A percentile compares a stretch with the other conserved stretches of the same genome.
These are phyloP conservation scores for Tribolium castaneum DNA, from an alignment of 1,140 invertebrate species.

Conservation along the genomic window DNA sequence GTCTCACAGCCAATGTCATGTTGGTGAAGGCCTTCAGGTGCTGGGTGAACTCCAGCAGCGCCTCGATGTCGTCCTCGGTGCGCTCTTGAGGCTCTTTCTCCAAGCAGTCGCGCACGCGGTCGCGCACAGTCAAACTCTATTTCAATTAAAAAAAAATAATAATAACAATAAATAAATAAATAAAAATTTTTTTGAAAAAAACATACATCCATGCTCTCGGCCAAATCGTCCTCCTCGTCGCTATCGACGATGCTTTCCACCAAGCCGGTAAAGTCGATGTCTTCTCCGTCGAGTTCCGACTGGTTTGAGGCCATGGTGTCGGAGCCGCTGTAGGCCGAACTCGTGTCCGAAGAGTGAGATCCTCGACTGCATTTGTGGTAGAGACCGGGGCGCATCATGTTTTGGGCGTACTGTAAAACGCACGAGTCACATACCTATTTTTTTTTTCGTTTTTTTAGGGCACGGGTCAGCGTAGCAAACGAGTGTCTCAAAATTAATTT, in stretches of 20 bases:
- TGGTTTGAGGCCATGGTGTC: constrained; percentile 96
- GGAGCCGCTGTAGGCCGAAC: constrained; percentile 94
- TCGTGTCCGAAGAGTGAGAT: constrained; percentile 93
- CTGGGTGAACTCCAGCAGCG: constrained; percentile 96
- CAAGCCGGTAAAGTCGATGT: constrained; percentile 91
- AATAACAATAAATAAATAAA: too few species aligned
- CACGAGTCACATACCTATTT: background rate
- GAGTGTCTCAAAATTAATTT: too few species aligned
- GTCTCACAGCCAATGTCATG: constrained; percentile 90
- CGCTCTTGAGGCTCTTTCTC: constrained; percentile 96
- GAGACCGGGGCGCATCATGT: constrained; percentile 54
- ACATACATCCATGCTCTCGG: constrained; percentile 89
- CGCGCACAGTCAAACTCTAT: constrained; percentile 85
- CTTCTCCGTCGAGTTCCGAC: constrained; percentile 86
- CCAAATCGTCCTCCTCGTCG: constrained; percentile 93
- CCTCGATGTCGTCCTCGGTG: constrained; percentile 95
- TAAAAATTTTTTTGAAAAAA: constrained; percentile 62
- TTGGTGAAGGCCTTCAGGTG: constrained; percentile 95
- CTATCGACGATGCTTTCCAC: constrained; percentile 96
- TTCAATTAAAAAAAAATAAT: too few species aligned
- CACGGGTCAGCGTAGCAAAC: too few species aligned
- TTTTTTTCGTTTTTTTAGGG: too few species aligned
- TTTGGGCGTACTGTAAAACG: constrained; percentile 54
- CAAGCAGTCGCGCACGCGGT: constrained; percentile 95
- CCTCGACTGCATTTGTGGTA: constrained; percentile 81